A percentile compares a stretch with the other conserved stretches of the same genome.
These are phyloP conservation scores for Forficula auricularia DNA, from an alignment of 1,140 invertebrate species.

Conservation along the genomic window DNA sequence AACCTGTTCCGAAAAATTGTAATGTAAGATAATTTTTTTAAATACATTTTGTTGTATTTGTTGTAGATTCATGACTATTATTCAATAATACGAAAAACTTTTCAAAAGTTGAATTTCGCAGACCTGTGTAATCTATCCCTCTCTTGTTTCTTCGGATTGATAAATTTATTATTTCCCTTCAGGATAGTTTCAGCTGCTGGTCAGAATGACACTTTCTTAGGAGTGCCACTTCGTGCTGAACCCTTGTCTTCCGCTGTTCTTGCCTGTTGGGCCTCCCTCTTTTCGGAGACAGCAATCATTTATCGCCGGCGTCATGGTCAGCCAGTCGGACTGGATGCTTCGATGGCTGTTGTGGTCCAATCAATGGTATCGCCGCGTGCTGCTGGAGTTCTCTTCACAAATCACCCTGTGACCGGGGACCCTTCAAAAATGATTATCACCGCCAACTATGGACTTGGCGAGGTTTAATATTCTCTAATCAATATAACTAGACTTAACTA, in stretches of 20 bases:
- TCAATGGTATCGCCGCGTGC: constrained; percentile 48
- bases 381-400: constrained; percentile 66
- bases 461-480: too few relatives aligned
- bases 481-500: too few relatives aligned
- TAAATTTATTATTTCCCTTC: too few relatives aligned
- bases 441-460: constrained; percentile 64
- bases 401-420: constrained; percentile 50
- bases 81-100: too few relatives aligned
- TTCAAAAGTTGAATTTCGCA: too few relatives aligned
- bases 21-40: too few relatives aligned
- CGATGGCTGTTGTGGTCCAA: constrained; percentile 69
- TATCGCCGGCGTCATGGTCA: constrained; percentile 35
- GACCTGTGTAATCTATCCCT: too few relatives aligned
- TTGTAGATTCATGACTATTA: too few relatives aligned
- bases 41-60: too few relatives aligned
- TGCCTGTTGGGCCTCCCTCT: constrained; percentile 66
- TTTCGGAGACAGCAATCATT: constrained; percentile 49
- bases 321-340: constrained; percentile 27
- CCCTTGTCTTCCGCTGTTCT: constrained; percentile 38
- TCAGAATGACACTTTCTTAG: constrained; percentile 61
- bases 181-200: constrained; percentile 62
- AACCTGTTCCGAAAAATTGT: too few relatives aligned
- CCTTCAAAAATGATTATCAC: constrained; percentile 48
- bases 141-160: too few relatives aligned
- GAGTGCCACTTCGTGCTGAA: constrained; percentile 30